Conservation (phyloP, 2,113 vertebrate genomes). For the Patagioenas fasciata region DNA sequence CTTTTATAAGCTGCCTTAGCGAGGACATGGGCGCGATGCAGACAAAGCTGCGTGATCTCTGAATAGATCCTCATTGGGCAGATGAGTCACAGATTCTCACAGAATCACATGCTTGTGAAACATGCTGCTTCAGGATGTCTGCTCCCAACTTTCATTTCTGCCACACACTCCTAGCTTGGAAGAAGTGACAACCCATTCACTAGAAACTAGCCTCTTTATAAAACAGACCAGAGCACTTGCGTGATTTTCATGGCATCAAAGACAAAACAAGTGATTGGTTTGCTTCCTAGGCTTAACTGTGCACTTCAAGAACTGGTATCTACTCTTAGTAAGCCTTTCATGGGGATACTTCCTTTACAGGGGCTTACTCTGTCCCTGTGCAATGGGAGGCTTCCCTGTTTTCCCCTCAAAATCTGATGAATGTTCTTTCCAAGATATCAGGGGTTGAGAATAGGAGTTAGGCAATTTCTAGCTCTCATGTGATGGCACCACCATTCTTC, state of each 20-base stretch:
- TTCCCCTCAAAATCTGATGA: neutral
- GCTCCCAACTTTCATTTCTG: neutral
- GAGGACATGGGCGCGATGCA: neutral
- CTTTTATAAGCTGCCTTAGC: neutral
- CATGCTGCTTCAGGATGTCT: neutral
- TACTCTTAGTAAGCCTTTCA: neutral
- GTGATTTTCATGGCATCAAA: neutral
- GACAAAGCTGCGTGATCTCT: neutral
- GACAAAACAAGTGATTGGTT: neutral
- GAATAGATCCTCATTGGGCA: neutral
- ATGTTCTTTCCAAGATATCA: neutral
- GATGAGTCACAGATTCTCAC: neutral
- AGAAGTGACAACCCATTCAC: neutral
- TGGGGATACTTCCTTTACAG: neutral
- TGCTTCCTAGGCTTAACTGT: neutral
- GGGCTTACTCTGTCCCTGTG: neutral
- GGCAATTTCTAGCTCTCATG: constrained; percentile 59
- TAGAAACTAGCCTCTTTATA: neutral
- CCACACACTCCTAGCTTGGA: neutral
- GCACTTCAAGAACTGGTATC: neutral
- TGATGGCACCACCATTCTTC: constrained; percentile 99
- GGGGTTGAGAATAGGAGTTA: neutral
- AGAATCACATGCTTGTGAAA: neutral
- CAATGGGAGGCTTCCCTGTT: neutral
- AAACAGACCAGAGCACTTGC: neutral